A percentile compares a stretch with the other conserved stretches of the same genome.
These are phyloP conservation scores for Clarias batrachus DNA, from an alignment of 2,113 vertebrate genomes.

Conservation along the genomic window DNA sequence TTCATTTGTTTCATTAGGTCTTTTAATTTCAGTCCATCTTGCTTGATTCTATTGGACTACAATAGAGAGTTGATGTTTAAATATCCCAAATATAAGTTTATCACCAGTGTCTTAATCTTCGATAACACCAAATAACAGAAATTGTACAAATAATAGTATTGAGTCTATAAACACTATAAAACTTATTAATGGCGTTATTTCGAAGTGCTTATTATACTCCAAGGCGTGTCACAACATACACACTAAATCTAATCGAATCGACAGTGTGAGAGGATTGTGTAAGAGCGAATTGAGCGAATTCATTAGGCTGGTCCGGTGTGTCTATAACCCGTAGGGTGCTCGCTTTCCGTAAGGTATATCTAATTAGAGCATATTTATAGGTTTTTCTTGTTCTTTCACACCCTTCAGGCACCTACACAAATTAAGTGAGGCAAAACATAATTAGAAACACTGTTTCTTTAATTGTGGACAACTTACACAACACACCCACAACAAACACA, in stretches of 20 bases:
- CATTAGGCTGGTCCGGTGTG: constrained; percentile 16
- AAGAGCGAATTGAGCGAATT: neutral
- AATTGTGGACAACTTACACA: constrained; percentile 57
- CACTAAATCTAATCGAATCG: constrained; percentile 12
- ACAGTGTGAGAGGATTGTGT: neutral
- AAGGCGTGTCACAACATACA: constrained; percentile 20
- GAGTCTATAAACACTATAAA: neutral
- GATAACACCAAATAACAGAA: neutral
- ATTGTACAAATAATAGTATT: constrained; percentile 13
- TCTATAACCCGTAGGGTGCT: constrained; percentile 24
- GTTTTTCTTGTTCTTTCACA: constrained; percentile 50
- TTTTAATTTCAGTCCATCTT: constrained; percentile 42
- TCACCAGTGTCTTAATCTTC: neutral
- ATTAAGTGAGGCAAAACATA: constrained; percentile 51
- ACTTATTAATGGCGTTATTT: constrained; percentile 9
- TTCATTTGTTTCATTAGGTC: constrained; percentile 53
- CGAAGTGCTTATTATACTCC: neutral
- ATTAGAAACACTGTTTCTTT: constrained; percentile 61
- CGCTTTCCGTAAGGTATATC: constrained; percentile 55
- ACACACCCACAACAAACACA: no score
- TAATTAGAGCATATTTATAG: constrained; percentile 62
- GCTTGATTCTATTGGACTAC: neutral
- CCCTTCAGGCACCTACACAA: constrained; percentile 56
- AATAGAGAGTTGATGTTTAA: constrained; percentile 10
- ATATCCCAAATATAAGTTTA: neutral